Evolutionary conservation across 2,797 vertebrate genomes (phyloP).

Genomic region (Echeneis naucrates): DNA sequence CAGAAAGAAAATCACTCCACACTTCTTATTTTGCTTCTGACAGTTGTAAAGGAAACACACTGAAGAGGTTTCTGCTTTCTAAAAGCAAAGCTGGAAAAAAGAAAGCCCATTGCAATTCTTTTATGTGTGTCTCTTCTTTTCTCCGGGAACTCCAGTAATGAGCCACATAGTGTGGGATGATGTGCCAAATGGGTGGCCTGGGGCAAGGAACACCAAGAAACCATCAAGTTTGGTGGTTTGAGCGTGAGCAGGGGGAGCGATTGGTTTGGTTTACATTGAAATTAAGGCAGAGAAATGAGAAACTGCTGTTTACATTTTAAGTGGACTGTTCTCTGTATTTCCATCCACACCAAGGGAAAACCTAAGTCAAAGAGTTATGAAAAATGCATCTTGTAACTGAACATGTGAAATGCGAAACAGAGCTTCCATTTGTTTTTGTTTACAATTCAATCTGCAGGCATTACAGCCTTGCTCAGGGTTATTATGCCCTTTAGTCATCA

Average conservation of each 20-base stretch:
- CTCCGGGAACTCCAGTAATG: constrained; percentile 60
- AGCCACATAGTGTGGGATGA: constrained; percentile 68
- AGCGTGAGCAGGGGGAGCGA: constrained; percentile 62
- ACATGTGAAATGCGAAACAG: constrained; percentile 69
- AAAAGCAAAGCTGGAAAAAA: constrained; percentile 23
- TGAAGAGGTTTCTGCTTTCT: constrained; percentile 23
- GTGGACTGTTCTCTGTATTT: constrained; percentile 74
- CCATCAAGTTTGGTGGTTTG: constrained; percentile 83
- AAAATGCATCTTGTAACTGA: constrained; percentile 65
- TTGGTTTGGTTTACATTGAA: constrained; percentile 83
- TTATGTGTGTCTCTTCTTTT: constrained; percentile 43
- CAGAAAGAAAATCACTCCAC: background rate
- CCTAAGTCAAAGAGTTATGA: constrained; percentile 62
- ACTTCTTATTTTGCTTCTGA: background rate
- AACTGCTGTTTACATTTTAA: constrained; percentile 81
- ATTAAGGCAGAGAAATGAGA: constrained; percentile 83
- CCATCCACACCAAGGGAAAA: constrained; percentile 74
- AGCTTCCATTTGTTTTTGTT: constrained; percentile 57
- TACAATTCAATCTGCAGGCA: constrained; percentile 45
- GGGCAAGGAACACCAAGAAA: constrained; percentile 83
- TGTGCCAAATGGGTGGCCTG: constrained; percentile 73
- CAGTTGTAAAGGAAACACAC: constrained; percentile 15
- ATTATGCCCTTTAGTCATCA: constrained; percentile 42
- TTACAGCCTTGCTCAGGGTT: constrained; percentile 47
- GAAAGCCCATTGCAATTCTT: constrained; percentile 4